Evolutionary conservation across 2,113 vertebrate genomes (phyloP).

Genomic region (Columba livia): DNA sequence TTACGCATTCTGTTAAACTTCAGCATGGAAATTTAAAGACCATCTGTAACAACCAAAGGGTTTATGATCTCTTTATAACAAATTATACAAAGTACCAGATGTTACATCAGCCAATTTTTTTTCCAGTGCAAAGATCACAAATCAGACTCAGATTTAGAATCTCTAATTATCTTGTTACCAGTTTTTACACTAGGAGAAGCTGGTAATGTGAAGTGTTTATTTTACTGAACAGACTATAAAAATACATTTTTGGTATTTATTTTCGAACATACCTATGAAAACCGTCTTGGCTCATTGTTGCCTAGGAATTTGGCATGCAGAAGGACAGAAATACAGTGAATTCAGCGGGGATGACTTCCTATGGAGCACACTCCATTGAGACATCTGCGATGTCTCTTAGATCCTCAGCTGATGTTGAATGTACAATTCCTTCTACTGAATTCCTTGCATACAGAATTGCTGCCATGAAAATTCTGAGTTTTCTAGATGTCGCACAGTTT

Average conservation of each 20-base stretch:
- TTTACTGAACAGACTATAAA: neutral
- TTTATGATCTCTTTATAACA: neutral
- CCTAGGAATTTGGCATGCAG: neutral
- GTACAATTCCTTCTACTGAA: neutral
- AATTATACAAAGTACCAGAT: too few species aligned
- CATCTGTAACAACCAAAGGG: neutral
- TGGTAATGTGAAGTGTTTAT: neutral
- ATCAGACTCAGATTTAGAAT: neutral
- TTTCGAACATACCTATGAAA: neutral
- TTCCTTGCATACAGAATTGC: neutral
- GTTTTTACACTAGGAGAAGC: neutral
- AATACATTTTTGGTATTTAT: neutral
- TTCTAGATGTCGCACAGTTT: neutral
- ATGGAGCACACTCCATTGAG: rapidly evolving
- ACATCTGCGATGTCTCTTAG: neutral
- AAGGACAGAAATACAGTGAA: neutral
- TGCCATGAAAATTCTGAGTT: neutral
- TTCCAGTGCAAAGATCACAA: neutral
- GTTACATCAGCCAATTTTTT: neutral
- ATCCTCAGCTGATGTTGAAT: neutral
- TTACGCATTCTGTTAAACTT: neutral
- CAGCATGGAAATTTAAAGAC: neutral
- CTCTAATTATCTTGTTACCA: neutral
- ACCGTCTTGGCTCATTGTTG: neutral
- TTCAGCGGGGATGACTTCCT: neutral